A percentile compares a stretch with the other conserved stretches of the same genome.
phyloP scores from a whole-genome alignment of 2,888 invertebrate species.

The Cremastobaeus sp. region DNA sequence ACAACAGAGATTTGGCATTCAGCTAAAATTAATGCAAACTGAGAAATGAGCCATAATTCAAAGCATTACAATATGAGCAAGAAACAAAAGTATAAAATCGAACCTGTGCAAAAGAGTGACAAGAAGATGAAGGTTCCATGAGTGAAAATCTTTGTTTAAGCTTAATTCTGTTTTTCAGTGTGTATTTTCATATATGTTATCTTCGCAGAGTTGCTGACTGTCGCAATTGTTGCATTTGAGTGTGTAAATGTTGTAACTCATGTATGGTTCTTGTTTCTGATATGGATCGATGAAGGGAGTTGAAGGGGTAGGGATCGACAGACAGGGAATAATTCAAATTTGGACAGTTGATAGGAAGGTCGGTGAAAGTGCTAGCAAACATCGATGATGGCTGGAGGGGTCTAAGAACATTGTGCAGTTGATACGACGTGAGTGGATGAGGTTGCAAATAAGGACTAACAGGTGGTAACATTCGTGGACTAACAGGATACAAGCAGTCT shows the following conservation, averaged over 20 bases:
- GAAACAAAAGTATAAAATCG: constrained; percentile 63
- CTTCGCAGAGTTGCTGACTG: constrained; percentile 72
- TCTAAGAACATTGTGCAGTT: constrained; percentile 70
- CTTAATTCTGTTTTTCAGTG: constrained; percentile 32
- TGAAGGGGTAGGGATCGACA: constrained; percentile 23
- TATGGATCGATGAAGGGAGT: constrained; percentile 41
- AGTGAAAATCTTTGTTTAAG: constrained; percentile 52
- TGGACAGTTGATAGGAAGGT: constrained; percentile 40
- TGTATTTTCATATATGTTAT: constrained; percentile 66
- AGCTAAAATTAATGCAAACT: too few relatives aligned
- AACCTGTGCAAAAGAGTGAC: constrained; percentile 72
- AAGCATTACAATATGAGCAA: too few relatives aligned
- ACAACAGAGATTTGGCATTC: too few relatives aligned
- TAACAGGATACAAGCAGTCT: constrained; percentile 76
- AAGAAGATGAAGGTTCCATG: constrained; percentile 64
- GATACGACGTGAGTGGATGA: constrained; percentile 72
- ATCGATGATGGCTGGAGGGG: constrained; percentile 40
- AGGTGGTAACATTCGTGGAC: constrained; percentile 73
- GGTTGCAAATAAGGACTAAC: constrained; percentile 74
- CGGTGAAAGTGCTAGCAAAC: constrained; percentile 25
- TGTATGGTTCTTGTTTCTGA: constrained; percentile 52
- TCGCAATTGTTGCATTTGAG: constrained; percentile 71
- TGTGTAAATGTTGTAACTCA: constrained; percentile 57
- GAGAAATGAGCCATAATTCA: too few relatives aligned
- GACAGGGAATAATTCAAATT: constrained; percentile 34